Percentiles rank a stretch among this genome's conserved stretches.
phyloP scores from a whole-genome alignment of 2,888 invertebrate species.

The Diabrotica balteata region DNA sequence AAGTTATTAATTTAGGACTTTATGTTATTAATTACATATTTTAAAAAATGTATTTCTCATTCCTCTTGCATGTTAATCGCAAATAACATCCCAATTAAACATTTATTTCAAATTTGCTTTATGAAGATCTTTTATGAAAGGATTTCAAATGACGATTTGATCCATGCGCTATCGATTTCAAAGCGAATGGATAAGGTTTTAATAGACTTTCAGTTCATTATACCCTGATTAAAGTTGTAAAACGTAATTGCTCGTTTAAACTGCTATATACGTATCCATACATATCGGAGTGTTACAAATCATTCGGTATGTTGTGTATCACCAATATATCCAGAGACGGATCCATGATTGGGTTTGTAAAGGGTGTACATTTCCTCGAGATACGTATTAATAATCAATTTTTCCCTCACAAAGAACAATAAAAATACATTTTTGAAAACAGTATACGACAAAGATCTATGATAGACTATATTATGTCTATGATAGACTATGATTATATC shows the following conservation, averaged over 20 bases:
- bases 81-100: no score
- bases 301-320: constrained; percentile 28
- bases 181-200: constrained; percentile 42
- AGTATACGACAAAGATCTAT: no score
- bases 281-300: constrained; percentile 33
- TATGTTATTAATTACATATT: no score
- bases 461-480: no score
- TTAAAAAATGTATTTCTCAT: no score
- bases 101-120: constrained; percentile 1
- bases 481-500: no score
- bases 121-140: constrained; percentile 10
- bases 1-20: no score
- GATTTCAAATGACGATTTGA: constrained; percentile 13
- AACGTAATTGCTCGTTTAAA: constrained; percentile 43
- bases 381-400: no score
- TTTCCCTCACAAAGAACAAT: constrained; percentile 5
- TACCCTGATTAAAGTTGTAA: constrained; percentile 55
- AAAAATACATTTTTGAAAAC: no score
- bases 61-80: no score
- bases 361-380: no score
- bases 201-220: constrained; percentile 58
- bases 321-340: constrained; percentile 38
- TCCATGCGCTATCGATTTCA: constrained; percentile 11
- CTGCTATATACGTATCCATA: constrained; percentile 36
- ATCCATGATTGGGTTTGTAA: neutral